phyloP scores from a whole-genome alignment of 1,140 invertebrate genomes.

The Ceratosolen solmsi region DNA sequence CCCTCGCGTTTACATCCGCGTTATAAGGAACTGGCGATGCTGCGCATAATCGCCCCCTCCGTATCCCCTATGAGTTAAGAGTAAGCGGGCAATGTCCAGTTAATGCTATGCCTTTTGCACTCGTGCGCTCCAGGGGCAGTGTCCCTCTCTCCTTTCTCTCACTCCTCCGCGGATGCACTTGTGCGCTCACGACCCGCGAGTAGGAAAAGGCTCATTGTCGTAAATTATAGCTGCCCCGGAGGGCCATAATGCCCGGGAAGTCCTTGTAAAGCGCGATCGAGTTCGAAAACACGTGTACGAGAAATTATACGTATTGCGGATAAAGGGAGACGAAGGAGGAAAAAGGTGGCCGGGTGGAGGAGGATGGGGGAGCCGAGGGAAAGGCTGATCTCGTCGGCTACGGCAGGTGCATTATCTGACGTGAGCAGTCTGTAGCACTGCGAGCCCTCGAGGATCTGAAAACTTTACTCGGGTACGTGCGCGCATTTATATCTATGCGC shows the following conservation, averaged over 20 bases:
- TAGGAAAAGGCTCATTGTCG: conserved; percentile 48
- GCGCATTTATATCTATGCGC: not conserved
- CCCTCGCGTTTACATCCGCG: conserved; percentile 9
- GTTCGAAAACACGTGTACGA: conserved; percentile 37
- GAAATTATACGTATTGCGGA: conserved; percentile 46
- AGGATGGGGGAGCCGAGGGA: conserved; percentile 17
- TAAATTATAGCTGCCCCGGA: conserved; percentile 47
- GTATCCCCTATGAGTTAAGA: conserved; percentile 2
- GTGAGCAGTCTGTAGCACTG: not conserved
- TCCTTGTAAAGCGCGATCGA: conserved; percentile 37
- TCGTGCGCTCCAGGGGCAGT: conserved; percentile 44
- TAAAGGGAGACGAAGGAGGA: not conserved
- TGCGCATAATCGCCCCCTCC: conserved; percentile 22
- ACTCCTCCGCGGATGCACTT: conserved; percentile 40
- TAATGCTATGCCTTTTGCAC: conserved; percentile 67
- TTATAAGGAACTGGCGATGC: conserved; percentile 7
- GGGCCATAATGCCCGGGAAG: conserved; percentile 41
- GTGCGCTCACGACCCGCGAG: conserved; percentile 29
- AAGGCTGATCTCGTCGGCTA: not conserved
- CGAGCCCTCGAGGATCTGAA: conserved; percentile 28
- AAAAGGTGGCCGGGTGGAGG: not conserved
- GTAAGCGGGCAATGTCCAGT: conserved; percentile 66
- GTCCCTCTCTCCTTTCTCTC: conserved; percentile 17
- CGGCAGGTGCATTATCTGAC: conserved; percentile 49
- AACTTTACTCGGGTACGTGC: not conserved